Base-by-base conservation (phyloP, 1,140 invertebrate genomes). In the Vanessa atalanta region DNA sequence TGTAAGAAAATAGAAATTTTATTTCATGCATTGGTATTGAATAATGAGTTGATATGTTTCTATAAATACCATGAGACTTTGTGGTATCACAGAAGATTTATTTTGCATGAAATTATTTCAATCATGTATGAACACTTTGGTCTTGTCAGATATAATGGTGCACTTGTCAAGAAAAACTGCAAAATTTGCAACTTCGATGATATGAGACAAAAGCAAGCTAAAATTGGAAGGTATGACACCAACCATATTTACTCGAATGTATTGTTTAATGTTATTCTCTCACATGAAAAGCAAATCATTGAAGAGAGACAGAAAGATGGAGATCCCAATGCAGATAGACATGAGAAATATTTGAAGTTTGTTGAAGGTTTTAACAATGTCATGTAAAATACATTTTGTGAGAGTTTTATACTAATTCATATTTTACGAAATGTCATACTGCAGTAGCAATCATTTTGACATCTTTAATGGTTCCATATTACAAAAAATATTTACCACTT, bases 301-400 rank as follows among this genome's bases (percentile, higher is more conserved):
- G 83, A 88, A 47, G 88, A 91, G 63, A 88, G 87, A 69, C 74
- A 77, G 15, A 83, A 75, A 73, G 84, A 86, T 75, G 81, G 76
- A 51, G 91, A 92, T 73, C 84, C 86, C 70, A 93, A 90, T 87
- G 85, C 91, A 16, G 85, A 84, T 50, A 86, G 89, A 61, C 90
- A 93, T 82, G 88, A 91, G 50, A 92, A 89, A n/a, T 93, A 92
- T 83, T 79, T 93, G 37, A 90, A 89, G 76, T 88, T 87, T 83
- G 83, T 91, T 51, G 83, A 91, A 75, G 88, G 90, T 43, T 81
- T 93, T 43, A 87, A 89, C 71, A 81, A 78, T 87, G 81, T 88
- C 47, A 85, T 88, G 70, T 88, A 80, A 55, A 65, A 57, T 75
- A 67, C 51, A 76, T 72, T 31, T 74, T 79, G 60, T 71, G 16